A percentile compares a stretch with the other conserved stretches of the same genome.
phyloP scores from a whole-genome alignment of 2,797 vertebrate species.

The Enteromius mattozi region DNA sequence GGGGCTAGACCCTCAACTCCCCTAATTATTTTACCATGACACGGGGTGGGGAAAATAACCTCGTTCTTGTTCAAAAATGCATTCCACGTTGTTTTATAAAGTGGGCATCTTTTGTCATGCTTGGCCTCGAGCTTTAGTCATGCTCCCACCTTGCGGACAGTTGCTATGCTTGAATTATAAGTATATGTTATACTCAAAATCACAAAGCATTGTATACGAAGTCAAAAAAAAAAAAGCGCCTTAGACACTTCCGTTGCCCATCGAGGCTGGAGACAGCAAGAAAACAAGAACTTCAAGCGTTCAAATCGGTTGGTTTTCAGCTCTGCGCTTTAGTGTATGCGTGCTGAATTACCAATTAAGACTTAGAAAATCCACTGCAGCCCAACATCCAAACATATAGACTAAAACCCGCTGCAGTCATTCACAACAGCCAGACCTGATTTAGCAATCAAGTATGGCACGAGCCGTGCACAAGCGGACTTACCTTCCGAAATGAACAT shows the following conservation, averaged over 20 bases:
- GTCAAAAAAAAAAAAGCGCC: background rate
- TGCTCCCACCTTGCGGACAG: slow-evolving; percentile 62
- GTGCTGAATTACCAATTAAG: slow-evolving; percentile 64
- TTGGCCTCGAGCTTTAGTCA: slow-evolving; percentile 26
- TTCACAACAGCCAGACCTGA: slow-evolving; percentile 24
- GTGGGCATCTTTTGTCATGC: background rate
- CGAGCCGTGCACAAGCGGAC: slow-evolving; percentile 17
- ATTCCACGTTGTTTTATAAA: background rate
- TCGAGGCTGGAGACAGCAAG: background rate
- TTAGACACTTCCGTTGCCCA: background rate
- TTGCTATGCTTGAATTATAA: slow-evolving; percentile 14
- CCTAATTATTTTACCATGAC: background rate
- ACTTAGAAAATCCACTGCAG: slow-evolving; percentile 56
- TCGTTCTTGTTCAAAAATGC: background rate
- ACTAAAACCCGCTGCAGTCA: background rate
- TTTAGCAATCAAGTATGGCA: background rate
- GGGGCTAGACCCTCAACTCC: background rate
- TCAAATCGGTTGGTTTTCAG: slow-evolving; percentile 10
- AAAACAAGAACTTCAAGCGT: slow-evolving; percentile 1
- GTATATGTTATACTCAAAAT: background rate
- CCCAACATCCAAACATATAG: slow-evolving; percentile 43
- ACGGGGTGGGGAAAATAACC: background rate
- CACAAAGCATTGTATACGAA: background rate
- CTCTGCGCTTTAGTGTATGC: slow-evolving; percentile 39
- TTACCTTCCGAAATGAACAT: slow-evolving; percentile 75